Evolutionary conservation across 2,113 vertebrate species (phyloP).

Genomic region (Sinocyclocheilus maitianheensis): DNA sequence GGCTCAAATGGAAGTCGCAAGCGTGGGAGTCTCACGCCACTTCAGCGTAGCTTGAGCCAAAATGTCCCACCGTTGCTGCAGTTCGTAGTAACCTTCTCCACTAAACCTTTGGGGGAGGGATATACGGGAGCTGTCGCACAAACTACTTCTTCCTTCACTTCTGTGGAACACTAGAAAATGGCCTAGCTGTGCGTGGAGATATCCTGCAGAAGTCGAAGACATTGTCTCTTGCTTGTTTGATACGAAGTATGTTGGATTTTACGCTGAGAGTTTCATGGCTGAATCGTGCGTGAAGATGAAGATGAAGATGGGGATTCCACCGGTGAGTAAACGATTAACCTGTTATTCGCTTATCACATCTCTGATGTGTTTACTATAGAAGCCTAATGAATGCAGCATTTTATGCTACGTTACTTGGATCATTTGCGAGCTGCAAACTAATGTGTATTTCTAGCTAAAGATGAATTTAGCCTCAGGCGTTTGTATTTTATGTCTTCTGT

Average conservation of each 20-base stretch:
- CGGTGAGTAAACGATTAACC: conserved; percentile 66
- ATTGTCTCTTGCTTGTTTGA: conserved; percentile 41
- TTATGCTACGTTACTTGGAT: neutral
- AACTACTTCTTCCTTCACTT: conserved; percentile 63
- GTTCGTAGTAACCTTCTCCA: conserved; percentile 56
- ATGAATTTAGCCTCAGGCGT: neutral
- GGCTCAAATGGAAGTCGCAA: conserved; percentile 47
- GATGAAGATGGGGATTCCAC: conserved; percentile 67
- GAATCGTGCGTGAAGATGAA: conserved; percentile 56
- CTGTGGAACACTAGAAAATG: conserved; percentile 43
- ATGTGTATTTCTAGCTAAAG: neutral
- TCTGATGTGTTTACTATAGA: conserved; percentile 42
- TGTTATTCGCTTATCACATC: conserved; percentile 55
- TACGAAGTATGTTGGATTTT: conserved; percentile 59
- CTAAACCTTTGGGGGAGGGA: conserved; percentile 67
- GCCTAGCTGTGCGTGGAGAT: conserved; percentile 42
- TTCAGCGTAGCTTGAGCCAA: conserved; percentile 59
- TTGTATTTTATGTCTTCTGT: neutral
- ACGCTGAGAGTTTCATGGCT: conserved; percentile 57
- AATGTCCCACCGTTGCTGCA: conserved; percentile 63
- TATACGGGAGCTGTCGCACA: conserved; percentile 64
- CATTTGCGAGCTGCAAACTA: neutral
- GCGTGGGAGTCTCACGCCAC: conserved; percentile 10
- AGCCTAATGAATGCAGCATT: neutral
- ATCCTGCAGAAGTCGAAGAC: conserved; percentile 46